Base-by-base conservation (phyloP, 2,797 vertebrate species). In the Pseudochirops cupreus region DNA sequence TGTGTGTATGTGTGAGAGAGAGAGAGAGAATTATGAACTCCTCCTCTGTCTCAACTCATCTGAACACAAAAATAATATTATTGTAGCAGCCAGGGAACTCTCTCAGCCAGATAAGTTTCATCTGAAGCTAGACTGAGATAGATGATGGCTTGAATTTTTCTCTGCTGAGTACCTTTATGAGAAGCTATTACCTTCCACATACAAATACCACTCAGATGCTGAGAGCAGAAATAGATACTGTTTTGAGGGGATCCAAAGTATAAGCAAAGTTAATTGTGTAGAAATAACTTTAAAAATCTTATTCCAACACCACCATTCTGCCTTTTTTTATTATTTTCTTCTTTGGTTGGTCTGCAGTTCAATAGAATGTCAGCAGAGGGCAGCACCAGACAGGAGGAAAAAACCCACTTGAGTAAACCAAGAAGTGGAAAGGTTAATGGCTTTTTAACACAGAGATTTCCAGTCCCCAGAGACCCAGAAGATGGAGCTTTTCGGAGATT, bases 281-380 rank as follows among this genome's bases (percentile, higher is more conserved):
- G 52, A 58, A 52, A 62, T 62, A 52, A 87, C 74, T 87, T 95
- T n/a, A 24, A 94, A 94, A 91, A 56, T 50, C 55, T 11, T 46
- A 46, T 46, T 82, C 74, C 26, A 46, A 82, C 74, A 82, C 21
- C 39, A 46, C 74, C 74, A 1, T 89, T 50, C 7, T 91, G 95
- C 59, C 1, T 55, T 91, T 90, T 50, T 46, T 46, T 46, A 46
- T 46, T 46, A n/a, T 0, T 1, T 0, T 55, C 46, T 29, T 13
- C 92, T 39, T 18, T 87, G 46, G 58, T 56, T 21, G 59, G 10
- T 21, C 1, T 97, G 98, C 97, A 97, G 94, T 98, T 97, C 82
- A 91, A 3, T 0, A 94, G 96, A 95, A 0, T 9, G 74, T 54
- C 98, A 98, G 97, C 94, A 98, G 98, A 98, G 98, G 53, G 98